Evolutionary conservation across 2,797 vertebrate species (phyloP).

Genomic region (Peromyscus aztecus): DNA sequence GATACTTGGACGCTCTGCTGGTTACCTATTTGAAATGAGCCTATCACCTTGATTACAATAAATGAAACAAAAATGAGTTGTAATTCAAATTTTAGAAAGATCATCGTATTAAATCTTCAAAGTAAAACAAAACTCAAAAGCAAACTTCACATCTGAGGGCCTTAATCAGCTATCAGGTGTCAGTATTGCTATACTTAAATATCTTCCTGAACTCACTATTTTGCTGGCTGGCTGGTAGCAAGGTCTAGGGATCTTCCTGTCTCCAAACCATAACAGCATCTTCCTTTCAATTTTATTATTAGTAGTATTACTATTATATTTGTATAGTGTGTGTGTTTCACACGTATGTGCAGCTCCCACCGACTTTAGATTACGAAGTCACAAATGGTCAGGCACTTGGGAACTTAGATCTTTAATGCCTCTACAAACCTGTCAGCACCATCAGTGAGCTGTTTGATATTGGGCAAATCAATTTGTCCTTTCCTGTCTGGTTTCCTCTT

Average conservation of each 20-base stretch:
- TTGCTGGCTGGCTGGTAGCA: neutral
- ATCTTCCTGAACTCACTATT: neutral
- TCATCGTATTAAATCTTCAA: slow-evolving; percentile 67
- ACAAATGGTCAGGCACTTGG: slow-evolving; percentile 25
- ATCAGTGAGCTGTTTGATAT: slow-evolving; percentile 34
- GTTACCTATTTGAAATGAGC: slow-evolving; percentile 65
- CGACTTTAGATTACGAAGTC: slow-evolving; percentile 28
- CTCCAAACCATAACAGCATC: slow-evolving; percentile 10
- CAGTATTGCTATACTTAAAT: slow-evolving; percentile 44
- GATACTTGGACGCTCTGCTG: slow-evolving; percentile 60
- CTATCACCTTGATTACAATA: slow-evolving; percentile 70
- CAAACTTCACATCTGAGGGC: slow-evolving; percentile 71
- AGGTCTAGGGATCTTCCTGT: neutral
- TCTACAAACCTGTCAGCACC: slow-evolving; percentile 38
- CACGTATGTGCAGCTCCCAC: neutral
- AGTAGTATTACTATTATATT: neutral
- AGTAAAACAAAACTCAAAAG: slow-evolving; percentile 51
- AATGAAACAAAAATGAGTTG: slow-evolving; percentile 46
- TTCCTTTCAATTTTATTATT: neutral
- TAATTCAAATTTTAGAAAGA: slow-evolving; percentile 67
- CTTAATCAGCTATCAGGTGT: slow-evolving; percentile 70
- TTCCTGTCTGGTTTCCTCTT: slow-evolving; percentile 21
- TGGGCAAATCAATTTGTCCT: slow-evolving; percentile 39
- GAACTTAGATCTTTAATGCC: neutral
- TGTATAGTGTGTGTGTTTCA: neutral